Evolutionary conservation across 30 jellyfish, hydroid and myxozoan species (phyloP), one percentile per base, ranked within the genome.

Genomic region (Chrysaora quinquecirrha): DNA sequence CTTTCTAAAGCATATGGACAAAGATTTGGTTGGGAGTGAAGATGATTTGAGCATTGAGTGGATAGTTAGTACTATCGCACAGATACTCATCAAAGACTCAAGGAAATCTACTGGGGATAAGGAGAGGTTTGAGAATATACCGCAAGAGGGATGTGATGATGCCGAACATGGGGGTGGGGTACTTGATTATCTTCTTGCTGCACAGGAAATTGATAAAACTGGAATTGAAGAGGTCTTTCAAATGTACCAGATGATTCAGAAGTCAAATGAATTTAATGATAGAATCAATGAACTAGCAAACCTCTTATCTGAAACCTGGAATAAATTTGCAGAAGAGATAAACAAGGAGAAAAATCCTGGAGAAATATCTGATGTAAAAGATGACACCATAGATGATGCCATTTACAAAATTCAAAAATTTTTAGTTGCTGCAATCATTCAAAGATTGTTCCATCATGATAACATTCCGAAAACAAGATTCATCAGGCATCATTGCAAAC

Each of bases 371-470:
- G 87, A 34, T 1, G 48, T 16, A 21, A 24, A 6, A 20, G 67
- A 60, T 28, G 66, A 29, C 11, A 19, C 74, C 1, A 71, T 75
- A 3, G 83, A 72, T 11, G 76, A 56, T 28, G 18, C 52, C 27
- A 30, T 87, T 10, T 22, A 20, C 28, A 35, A 34, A 29, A 34
- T 91, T 50, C 83, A 78, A 34, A 75, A 43, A 76, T 93, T 73
- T 76, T 74, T 93, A 24, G 77, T 93, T 3, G 89, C 98, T 16
- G 82, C 90, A 33, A 86, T n/a, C 98, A 49, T 93, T 93, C 70
- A 78, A 75, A 71, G 98, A 93, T 52, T 86, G 98, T 68, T 87
- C 97, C 0, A 77, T 93, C 3, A 80, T 93, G 89, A 86, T 93
- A 58, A 87, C 97, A 48, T 77, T 93, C 74, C 66, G 28, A 56